phyloP scores from a whole-genome alignment of 2,113 vertebrate genomes.

The Petrocephalus microphthalmus region DNA sequence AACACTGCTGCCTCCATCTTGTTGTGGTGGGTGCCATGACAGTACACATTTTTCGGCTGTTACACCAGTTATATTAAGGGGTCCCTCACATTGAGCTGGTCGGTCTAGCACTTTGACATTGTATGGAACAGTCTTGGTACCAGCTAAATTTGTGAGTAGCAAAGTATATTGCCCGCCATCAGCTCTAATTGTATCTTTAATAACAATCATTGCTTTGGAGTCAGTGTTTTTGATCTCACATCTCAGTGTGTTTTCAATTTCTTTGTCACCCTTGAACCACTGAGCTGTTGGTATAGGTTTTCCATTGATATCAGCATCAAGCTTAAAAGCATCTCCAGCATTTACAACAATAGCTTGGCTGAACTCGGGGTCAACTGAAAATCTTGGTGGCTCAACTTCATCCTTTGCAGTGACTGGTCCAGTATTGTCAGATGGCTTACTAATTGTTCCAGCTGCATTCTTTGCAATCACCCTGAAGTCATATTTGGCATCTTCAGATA shows the following conservation, averaged over 20 bases:
- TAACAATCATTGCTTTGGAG: conserved; percentile 75
- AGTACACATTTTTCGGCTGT: conserved; percentile 84
- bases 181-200: conserved; percentile 84
- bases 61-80: conserved; percentile 79
- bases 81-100: conserved; percentile 81
- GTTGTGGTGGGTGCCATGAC: conserved; percentile 77
- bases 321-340: conserved; percentile 86
- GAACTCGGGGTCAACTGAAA: conserved; percentile 92
- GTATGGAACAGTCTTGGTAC: conserved; percentile 80
- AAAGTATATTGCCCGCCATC: conserved; percentile 84
- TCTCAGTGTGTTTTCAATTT: conserved; percentile 80
- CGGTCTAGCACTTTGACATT: conserved; percentile 89
- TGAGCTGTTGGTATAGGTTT: conserved; percentile 84
- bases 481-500: conserved; percentile 89
- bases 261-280: conserved; percentile 88
- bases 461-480: conserved; percentile 97
- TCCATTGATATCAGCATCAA: conserved; percentile 87
- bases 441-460: conserved; percentile 86
- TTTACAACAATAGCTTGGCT: conserved; percentile 80
- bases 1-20: conserved; percentile 80
- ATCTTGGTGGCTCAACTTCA: conserved; percentile 83
- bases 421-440: conserved; percentile 92
- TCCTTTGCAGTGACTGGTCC: conserved; percentile 90
- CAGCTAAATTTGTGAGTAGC: conserved; percentile 81
- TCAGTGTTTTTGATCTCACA: conserved; percentile 87